Evolutionary conservation across 2,888 invertebrate genomes (phyloP).

Genomic region (Cephus pygmeus): DNA sequence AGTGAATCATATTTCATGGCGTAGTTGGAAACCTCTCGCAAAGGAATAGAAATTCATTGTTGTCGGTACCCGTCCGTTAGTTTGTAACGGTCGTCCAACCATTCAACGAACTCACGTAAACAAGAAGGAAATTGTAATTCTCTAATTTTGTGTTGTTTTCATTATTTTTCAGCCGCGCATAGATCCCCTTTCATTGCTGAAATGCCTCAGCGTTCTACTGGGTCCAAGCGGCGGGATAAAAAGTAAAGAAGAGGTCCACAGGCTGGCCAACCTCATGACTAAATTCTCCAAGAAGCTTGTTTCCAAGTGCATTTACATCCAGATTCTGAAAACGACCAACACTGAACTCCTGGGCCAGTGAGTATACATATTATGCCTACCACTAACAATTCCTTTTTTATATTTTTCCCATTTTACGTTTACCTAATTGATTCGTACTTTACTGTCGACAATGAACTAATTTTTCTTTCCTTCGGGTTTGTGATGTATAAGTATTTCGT

Average conservation of each 20-base stretch:
- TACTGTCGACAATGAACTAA: too few species aligned
- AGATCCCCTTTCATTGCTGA: slow-evolving; percentile 88
- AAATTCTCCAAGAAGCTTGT: slow-evolving; percentile 96
- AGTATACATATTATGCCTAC: slow-evolving; percentile 55
- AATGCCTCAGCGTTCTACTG: slow-evolving; percentile 88
- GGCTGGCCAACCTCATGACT: slow-evolving; percentile 93
- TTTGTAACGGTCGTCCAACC: too few species aligned
- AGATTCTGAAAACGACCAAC: slow-evolving; percentile 89
- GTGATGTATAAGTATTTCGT: too few species aligned
- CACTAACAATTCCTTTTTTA: not conserved
- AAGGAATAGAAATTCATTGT: too few species aligned
- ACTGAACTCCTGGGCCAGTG: slow-evolving; percentile 82
- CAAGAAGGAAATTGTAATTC: too few species aligned
- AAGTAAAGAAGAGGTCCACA: slow-evolving; percentile 86
- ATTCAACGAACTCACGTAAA: too few species aligned
- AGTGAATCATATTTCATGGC: too few species aligned
- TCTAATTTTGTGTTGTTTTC: too few species aligned
- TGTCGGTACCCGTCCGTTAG: too few species aligned
- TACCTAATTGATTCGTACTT: too few species aligned
- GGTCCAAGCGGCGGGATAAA: slow-evolving; percentile 88
- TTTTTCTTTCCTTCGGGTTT: too few species aligned
- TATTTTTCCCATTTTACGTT: not conserved
- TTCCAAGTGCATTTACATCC: slow-evolving; percentile 94
- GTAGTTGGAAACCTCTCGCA: too few species aligned
- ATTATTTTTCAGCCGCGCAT: slow-evolving; percentile 83